Evolutionary conservation across 2,797 vertebrate genomes (phyloP).

Genomic region (Mareca penelope): DNA sequence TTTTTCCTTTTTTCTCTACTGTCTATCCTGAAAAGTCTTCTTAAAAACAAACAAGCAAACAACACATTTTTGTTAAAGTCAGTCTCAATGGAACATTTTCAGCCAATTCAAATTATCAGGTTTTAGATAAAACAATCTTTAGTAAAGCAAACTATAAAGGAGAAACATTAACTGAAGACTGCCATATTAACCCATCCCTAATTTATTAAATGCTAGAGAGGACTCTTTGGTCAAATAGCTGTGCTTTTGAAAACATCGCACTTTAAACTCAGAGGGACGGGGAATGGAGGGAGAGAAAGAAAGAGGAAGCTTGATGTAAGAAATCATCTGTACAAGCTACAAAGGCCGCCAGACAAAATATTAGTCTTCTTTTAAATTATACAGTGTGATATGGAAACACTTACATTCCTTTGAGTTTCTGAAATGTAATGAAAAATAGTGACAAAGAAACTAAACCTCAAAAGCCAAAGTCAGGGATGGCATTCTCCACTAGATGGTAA

Average conservation of each 20-base stretch:
- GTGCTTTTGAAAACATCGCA: conserved; percentile 35
- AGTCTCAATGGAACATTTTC: not conserved
- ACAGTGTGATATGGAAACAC: conserved; percentile 3
- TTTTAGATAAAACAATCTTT: not conserved
- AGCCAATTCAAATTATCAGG: not conserved
- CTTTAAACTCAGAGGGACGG: not conserved
- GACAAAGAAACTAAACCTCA: not conserved
- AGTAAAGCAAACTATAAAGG: not conserved
- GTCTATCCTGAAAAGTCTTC: not conserved
- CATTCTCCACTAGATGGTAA: not conserved
- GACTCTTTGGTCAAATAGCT: not conserved
- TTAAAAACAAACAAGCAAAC: not conserved
- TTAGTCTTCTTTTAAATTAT: conserved; percentile 57
- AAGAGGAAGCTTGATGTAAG: not conserved
- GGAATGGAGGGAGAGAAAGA: not conserved
- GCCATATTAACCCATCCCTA: not conserved
- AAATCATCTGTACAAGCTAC: conserved; percentile 47
- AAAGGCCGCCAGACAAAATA: conserved; percentile 52
- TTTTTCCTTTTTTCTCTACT: not conserved
- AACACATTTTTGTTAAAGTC: not conserved
- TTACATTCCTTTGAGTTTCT: conserved; percentile 31
- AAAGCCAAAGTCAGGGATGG: not conserved
- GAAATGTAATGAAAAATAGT: conserved; percentile 22
- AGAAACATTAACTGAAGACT: not conserved
- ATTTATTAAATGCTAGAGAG: conserved; percentile 26